Evolutionary conservation across 1,140 invertebrate species (phyloP).

Genomic region (Drosophila lacteicornis): DNA sequence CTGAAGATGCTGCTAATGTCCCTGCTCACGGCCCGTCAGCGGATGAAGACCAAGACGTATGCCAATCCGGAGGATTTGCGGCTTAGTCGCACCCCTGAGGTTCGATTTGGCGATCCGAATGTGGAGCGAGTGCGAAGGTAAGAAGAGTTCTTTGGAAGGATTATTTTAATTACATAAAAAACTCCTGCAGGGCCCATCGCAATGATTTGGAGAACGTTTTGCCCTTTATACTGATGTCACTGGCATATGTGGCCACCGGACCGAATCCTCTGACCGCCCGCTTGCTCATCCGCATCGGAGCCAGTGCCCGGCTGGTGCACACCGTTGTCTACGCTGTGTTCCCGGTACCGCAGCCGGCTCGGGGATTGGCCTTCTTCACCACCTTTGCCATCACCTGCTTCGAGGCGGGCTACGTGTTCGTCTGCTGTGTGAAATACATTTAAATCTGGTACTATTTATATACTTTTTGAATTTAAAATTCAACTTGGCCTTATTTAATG

Average conservation of each 20-base stretch:
- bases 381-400: conserved; percentile 86
- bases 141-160: background rate
- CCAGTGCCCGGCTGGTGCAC: conserved; percentile 86
- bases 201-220: conserved; percentile 90
- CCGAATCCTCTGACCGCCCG: conserved; percentile 86
- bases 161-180: background rate
- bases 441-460: conserved; percentile 8
- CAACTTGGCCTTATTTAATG: no score
- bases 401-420: conserved; percentile 85
- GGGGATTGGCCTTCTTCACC: conserved; percentile 86
- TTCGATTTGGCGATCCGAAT: conserved; percentile 63
- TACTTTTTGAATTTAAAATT: no score
- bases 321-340: conserved; percentile 87
- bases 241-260: conserved; percentile 86
- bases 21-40: conserved; percentile 84
- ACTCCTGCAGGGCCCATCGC: conserved; percentile 86
- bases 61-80: conserved; percentile 71
- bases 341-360: conserved; percentile 86
- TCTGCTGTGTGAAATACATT: conserved; percentile 59
- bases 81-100: conserved; percentile 40
- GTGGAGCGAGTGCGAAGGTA: conserved; percentile 73
- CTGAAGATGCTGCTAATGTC: conserved; percentile 86
- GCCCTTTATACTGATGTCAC: conserved; percentile 87
- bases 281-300: conserved; percentile 87
- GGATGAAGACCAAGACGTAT: conserved; percentile 84